phyloP scores from a whole-genome alignment of 2,113 vertebrate species.

The Poeciliopsis occidentalis region DNA sequence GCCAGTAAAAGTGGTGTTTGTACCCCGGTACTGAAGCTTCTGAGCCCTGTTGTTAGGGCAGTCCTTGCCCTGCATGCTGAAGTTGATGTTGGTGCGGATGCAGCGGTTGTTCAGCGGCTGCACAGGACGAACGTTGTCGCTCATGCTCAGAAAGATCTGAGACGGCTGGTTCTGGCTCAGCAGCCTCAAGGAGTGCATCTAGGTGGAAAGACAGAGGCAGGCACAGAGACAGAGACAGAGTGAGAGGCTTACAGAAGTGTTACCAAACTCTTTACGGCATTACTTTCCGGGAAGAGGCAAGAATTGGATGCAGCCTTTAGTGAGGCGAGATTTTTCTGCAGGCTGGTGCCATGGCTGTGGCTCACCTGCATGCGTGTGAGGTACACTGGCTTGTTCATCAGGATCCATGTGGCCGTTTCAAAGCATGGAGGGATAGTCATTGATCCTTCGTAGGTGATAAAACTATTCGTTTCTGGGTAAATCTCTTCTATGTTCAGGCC shows the following conservation, averaged over 20 bases:
- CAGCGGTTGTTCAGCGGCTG: conserved; percentile 98
- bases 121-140: conserved; percentile 96
- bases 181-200: conserved; percentile 98
- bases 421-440: conserved; percentile 98
- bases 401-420: conserved; percentile 97
- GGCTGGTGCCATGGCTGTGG: background rate
- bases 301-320: background rate
- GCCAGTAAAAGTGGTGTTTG: background rate
- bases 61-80: conserved; percentile 98
- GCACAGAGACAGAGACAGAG: background rate
- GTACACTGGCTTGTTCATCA: conserved; percentile 99
- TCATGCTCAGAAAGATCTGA: conserved; percentile 99
- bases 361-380: conserved; percentile 99
- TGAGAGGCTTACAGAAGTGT: conserved; percentile 1
- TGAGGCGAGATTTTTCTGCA: conserved; percentile 12
- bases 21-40: conserved; percentile 99
- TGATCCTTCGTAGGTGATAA: conserved; percentile 97
- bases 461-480: conserved; percentile 96
- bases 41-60: conserved; percentile 98
- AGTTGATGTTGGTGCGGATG: conserved; percentile 99
- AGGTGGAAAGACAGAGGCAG: background rate
- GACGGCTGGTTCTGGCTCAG: conserved; percentile 99
- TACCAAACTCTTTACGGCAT: conserved; percentile 11
- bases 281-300: conserved; percentile 4
- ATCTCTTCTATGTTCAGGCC: conserved; percentile 97